Percentiles rank a stretch among this genome's conserved stretches.
Evolutionary conservation across 2,113 vertebrate species (phyloP).

Genomic region (Tricholaema leucomelas): DNA sequence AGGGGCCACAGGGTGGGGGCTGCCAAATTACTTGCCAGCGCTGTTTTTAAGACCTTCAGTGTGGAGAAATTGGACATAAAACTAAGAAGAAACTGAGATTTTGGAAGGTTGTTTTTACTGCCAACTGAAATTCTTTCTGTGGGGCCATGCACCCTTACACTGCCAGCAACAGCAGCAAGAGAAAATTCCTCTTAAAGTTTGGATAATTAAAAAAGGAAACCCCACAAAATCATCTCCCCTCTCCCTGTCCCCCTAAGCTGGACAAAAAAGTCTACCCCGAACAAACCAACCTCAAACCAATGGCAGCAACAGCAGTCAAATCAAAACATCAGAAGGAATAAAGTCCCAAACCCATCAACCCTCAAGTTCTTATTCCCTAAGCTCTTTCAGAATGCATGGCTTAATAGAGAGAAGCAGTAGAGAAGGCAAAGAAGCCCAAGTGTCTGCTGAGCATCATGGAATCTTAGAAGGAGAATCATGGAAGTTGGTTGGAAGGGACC

Average conservation of each 20-base stretch:
- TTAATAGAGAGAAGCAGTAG: background rate
- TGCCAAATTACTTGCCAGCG: too few species aligned
- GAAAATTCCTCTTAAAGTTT: fast-evolving
- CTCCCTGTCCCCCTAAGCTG: too few species aligned
- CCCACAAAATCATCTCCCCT: background rate
- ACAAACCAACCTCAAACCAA: too few species aligned
- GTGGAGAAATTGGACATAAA: too few species aligned
- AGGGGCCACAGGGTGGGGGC: too few species aligned
- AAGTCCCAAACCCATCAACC: background rate
- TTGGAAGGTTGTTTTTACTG: fast-evolving
- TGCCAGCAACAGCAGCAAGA: background rate
- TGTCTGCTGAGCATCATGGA: background rate
- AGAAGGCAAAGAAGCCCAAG: too few species aligned
- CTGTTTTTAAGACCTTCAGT: too few species aligned
- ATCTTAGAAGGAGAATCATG: background rate
- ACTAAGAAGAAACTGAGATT: fast-evolving
- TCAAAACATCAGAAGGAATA: too few species aligned
- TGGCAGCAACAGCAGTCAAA: too few species aligned
- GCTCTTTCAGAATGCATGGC: background rate
- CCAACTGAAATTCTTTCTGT: too few species aligned
- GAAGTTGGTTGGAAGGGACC: background rate
- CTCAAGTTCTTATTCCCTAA: too few species aligned
- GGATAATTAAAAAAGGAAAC: background rate
- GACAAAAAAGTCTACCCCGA: too few species aligned
- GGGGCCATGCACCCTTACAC: fast-evolving